Conservation (phyloP, 2,797 vertebrate genomes). For the Dryobates pubescens region DNA sequence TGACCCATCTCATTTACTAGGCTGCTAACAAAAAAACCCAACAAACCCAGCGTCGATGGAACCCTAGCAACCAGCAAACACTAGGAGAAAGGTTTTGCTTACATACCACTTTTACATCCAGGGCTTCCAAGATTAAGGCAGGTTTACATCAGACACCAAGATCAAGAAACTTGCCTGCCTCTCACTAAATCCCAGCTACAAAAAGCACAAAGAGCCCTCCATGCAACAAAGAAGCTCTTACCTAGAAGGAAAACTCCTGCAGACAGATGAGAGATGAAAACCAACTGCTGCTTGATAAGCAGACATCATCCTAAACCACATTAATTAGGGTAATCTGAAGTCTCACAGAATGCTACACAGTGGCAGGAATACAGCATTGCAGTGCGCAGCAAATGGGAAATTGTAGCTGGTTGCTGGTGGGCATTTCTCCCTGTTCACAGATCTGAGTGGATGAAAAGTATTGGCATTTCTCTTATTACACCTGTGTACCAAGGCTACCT, state of each 20-base stretch:
- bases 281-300: neutral
- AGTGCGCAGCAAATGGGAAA: neutral
- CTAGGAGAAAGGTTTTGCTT: neutral
- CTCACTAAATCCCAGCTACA: neutral
- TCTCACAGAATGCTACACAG: neutral
- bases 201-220: neutral
- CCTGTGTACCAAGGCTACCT: neutral
- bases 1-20: neutral
- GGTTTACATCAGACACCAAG: neutral
- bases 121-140: neutral
- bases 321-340: slow-evolving; percentile 27
- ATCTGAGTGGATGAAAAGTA: neutral
- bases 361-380: neutral
- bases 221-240: neutral
- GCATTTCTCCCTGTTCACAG: neutral
- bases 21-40: neutral
- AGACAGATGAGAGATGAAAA: neutral
- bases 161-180: neutral
- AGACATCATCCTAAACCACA: neutral
- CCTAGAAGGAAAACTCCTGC: neutral
- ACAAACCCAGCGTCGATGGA: neutral
- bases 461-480: neutral
- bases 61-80: neutral
- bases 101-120: neutral
- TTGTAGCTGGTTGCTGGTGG: neutral